Base-by-base conservation (phyloP, 2,797 vertebrate species). In the Rachycentron canadum region DNA sequence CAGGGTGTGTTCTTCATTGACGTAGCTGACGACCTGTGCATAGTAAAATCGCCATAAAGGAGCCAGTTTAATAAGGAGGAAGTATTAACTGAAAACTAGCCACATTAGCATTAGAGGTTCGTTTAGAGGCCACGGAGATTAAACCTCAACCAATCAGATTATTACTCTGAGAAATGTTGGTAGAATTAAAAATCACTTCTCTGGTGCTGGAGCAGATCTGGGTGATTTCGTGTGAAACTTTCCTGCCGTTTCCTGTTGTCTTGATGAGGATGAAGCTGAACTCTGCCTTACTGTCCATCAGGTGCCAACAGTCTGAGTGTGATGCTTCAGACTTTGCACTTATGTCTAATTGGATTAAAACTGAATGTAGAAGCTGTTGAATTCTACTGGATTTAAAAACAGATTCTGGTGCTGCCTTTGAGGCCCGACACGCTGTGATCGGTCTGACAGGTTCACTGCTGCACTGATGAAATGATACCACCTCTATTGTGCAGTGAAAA, bases 271-370 rank as follows among this genome's bases (percentile, higher is more conserved):
- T 70, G 47, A 62, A 53, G 10, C 50, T n/a, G 17, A 68, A 11
- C 32, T 36, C 82, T 86, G 84, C 86, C 81, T 82, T 80, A 78
- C 49, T 65, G 63, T 58, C 16, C 3, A 38, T 75, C 76, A 73
- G 63, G 73, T 76, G 77, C 82, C 82, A 84, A 76, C 82, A 50
- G 28, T 41, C 50, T 6, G 14, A 8, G 34, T 36, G 73, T 26
- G 36, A 69, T 1, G 17, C 65, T 73, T 77, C 50, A 6, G 62
- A 56, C 7, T 40, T 38, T 70, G 23, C 67, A 53, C 61, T 76
- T 34, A 32, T 8, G 12, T 41, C 52, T 9, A 41, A 78, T 50
- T 38, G 11, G 55, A 41, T 19, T 41, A 26, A 68, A 64, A 65
- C 12, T 5, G 28, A 71, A 72, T 61, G 67, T 60, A 56, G 34